Conservation (phyloP, 2,113 vertebrate species). For the Dipodomys spectabilis region DNA sequence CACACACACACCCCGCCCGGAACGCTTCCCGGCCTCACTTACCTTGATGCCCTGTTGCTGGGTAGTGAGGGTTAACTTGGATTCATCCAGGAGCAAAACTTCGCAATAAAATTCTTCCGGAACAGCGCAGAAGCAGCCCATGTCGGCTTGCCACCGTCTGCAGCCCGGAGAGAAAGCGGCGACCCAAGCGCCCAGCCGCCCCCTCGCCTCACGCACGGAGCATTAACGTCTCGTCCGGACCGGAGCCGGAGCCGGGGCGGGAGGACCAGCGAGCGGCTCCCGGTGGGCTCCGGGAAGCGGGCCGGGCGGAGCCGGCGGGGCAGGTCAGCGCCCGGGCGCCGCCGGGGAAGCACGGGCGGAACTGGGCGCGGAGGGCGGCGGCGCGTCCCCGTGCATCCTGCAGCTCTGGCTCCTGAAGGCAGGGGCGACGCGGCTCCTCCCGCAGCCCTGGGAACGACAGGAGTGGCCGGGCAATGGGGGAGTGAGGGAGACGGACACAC, state of each 20-base stretch:
- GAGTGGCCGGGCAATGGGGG: neutral
- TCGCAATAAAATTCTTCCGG: slow-evolving; percentile 96
- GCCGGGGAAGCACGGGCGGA: neutral
- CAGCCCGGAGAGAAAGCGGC: neutral
- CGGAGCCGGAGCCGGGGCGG: neutral
- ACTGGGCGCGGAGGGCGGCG: slow-evolving; percentile 38
- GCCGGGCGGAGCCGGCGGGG: neutral
- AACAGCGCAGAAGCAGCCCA: slow-evolving; percentile 93
- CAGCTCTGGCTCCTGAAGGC: slow-evolving; percentile 31
- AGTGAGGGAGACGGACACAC: neutral
- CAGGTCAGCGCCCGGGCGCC: slow-evolving; percentile 47
- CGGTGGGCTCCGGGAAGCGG: neutral
- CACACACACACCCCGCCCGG: too few relatives aligned
- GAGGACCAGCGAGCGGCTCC: neutral
- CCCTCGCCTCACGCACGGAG: slow-evolving; percentile 2
- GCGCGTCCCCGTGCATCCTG: slow-evolving; percentile 69
- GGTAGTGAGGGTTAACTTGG: slow-evolving; percentile 90
- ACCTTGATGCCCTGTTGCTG: slow-evolving; percentile 94
- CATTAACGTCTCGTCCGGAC: slow-evolving; percentile 24
- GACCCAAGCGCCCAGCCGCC: neutral
- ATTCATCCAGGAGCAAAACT: slow-evolving; percentile 93
- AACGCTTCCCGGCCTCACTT: slow-evolving; percentile 15
- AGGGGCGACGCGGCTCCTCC: slow-evolving; percentile 1
- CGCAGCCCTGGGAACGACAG: slow-evolving; percentile 5
- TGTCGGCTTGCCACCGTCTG: slow-evolving; percentile 77